These are phyloP conservation scores for Cephalotes varians DNA, from an alignment of 2,888 invertebrate species.

Conservation along the genomic window DNA sequence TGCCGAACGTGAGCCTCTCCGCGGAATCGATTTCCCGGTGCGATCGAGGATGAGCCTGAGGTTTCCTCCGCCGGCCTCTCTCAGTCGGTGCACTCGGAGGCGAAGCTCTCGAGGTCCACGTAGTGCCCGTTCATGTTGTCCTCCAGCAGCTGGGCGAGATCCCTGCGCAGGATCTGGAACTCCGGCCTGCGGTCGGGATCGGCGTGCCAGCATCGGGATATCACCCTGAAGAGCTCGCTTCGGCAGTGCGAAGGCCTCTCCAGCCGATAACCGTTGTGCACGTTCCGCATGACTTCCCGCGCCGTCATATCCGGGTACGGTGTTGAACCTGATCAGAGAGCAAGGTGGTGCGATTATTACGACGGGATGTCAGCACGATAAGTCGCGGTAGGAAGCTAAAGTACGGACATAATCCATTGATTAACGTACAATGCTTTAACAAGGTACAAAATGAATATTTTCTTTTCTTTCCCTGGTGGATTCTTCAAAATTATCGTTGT, in stretches of 20 bases:
- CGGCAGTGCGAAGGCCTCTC: constrained; percentile 93
- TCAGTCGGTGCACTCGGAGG: constrained; percentile 88
- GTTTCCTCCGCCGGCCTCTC: neutral
- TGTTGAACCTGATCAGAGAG: constrained; percentile 89
- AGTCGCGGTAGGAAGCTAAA: neutral
- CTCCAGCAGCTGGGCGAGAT: constrained; percentile 88
- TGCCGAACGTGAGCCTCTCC: neutral
- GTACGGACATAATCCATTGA: neutral
- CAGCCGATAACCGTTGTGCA: constrained; percentile 92
- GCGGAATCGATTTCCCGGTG: neutral
- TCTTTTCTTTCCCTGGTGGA: neutral
- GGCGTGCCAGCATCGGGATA: constrained; percentile 89
- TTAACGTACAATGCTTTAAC: neutral
- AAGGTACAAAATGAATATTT: constrained; percentile 18
- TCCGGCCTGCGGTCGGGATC: constrained; percentile 91
- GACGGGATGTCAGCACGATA: neutral
- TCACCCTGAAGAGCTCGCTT: constrained; percentile 89
- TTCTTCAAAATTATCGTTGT: neutral
- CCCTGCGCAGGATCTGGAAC: constrained; percentile 89
- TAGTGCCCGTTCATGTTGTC: constrained; percentile 89
- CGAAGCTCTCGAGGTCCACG: constrained; percentile 90
- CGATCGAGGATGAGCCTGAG: constrained; percentile 2
- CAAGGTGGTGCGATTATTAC: constrained; percentile 24
- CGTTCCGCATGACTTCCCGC: constrained; percentile 93
- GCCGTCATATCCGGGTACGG: constrained; percentile 95